Conservation (phyloP, 2,797 vertebrate genomes). For the Acipenser oxyrinchus region DNA sequence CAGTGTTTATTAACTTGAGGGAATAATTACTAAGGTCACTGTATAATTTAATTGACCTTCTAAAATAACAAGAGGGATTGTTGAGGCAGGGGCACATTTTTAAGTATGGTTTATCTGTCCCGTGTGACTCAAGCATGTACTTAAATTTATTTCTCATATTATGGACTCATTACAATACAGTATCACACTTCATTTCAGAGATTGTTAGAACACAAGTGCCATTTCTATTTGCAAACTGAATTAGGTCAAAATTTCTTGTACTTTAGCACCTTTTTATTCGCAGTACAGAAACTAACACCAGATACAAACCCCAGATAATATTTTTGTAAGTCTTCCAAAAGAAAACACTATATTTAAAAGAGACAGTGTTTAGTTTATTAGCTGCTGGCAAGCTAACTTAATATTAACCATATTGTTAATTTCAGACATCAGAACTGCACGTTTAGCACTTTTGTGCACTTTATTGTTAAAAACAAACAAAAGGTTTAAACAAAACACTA, state of each 20-base stretch:
- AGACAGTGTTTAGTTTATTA: background rate
- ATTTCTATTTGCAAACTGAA: background rate
- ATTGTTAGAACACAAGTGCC: background rate
- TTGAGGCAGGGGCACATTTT: constrained; percentile 30
- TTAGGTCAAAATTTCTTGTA: background rate
- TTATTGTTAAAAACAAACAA: too few relatives aligned
- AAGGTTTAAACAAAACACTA: too few relatives aligned
- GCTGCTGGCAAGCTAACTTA: too few relatives aligned
- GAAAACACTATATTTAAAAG: background rate
- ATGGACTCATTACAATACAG: constrained; percentile 40
- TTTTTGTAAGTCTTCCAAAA: background rate
- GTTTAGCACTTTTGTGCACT: too few relatives aligned
- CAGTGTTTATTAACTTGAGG: constrained; percentile 50
- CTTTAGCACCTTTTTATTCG: background rate
- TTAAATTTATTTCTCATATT: constrained; percentile 38
- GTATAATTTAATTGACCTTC: constrained; percentile 60
- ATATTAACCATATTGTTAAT: too few relatives aligned
- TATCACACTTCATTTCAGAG: constrained; percentile 37
- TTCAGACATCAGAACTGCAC: too few relatives aligned
- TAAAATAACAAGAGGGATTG: constrained; percentile 48
- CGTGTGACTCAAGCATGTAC: constrained; percentile 14
- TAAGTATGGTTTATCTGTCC: constrained; percentile 19
- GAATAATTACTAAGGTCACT: constrained; percentile 48
- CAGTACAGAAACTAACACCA: too few relatives aligned
- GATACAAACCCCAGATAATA: too few relatives aligned